Conservation (phyloP, 2,797 vertebrate species). For the Artibeus lituratus region DNA sequence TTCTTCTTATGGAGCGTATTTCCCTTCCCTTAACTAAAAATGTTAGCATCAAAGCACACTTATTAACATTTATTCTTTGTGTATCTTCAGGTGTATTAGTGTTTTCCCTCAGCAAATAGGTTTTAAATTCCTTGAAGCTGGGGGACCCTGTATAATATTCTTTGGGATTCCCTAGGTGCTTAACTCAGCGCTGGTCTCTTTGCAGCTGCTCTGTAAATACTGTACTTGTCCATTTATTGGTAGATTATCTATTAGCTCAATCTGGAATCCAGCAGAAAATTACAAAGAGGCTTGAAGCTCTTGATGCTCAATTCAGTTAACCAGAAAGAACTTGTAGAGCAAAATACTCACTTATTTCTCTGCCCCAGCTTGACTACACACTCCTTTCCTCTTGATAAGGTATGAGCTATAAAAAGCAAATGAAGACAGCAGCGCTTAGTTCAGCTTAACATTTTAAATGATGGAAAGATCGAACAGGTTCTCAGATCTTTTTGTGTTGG, state of each 20-base stretch:
- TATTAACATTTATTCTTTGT: neutral
- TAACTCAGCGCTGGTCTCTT: neutral
- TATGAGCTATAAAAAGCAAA: neutral
- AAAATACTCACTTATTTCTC: neutral
- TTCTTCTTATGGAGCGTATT: neutral
- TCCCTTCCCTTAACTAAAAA: neutral
- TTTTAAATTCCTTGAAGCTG: neutral
- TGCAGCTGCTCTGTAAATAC: neutral
- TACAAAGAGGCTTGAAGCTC: neutral
- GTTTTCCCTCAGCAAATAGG: neutral
- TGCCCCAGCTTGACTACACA: neutral
- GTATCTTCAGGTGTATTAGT: neutral
- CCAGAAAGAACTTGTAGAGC: conserved; percentile 12
- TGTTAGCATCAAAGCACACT: neutral
- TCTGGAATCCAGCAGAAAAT: neutral
- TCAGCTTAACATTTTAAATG: neutral
- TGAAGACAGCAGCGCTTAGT: neutral
- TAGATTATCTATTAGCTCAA: conserved; percentile 4
- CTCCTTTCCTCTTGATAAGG: neutral
- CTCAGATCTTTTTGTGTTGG: neutral
- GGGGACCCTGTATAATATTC: neutral
- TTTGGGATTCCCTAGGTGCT: neutral
- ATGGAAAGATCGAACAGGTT: neutral
- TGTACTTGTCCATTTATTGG: neutral
- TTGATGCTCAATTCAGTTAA: neutral